Percentiles rank a stretch among this genome's conserved stretches.
Conservation (phyloP, 1,140 invertebrate genomes). For the Nephila pilipes region DNA sequence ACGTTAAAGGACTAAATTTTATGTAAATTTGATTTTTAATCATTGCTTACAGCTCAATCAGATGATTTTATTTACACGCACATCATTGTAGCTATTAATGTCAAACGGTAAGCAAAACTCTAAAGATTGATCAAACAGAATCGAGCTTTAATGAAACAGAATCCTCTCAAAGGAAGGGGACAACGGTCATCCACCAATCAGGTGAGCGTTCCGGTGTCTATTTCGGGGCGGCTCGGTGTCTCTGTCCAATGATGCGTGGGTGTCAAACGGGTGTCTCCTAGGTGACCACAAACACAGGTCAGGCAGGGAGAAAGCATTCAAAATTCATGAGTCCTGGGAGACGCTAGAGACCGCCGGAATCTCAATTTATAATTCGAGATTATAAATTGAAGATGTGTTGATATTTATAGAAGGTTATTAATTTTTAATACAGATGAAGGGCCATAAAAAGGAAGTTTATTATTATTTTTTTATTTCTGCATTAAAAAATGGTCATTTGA, state of each 20-base stretch:
- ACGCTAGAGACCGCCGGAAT: not conserved
- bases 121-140: not conserved
- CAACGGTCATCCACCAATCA: not conserved
- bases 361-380: not conserved
- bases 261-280: constrained; percentile 40
- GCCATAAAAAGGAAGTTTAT: no score
- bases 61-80: no score
- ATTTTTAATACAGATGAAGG: no score
- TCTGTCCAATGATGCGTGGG: constrained; percentile 11
- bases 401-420: no score
- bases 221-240: not conserved
- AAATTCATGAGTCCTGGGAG: not conserved
- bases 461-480: no score
- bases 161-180: not conserved
- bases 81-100: no score
- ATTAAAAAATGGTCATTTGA: no score
- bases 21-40: no score
- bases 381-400: no score
- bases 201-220: constrained; percentile 6
- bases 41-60: no score
- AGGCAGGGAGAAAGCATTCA: constrained; percentile 46
- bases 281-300: constrained; percentile 48
- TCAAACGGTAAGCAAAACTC: no score
- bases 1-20: no score
- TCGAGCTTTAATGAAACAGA: not conserved